Base-by-base conservation (phyloP, 2,888 invertebrate species). In the Hyposoter dolosus region DNA sequence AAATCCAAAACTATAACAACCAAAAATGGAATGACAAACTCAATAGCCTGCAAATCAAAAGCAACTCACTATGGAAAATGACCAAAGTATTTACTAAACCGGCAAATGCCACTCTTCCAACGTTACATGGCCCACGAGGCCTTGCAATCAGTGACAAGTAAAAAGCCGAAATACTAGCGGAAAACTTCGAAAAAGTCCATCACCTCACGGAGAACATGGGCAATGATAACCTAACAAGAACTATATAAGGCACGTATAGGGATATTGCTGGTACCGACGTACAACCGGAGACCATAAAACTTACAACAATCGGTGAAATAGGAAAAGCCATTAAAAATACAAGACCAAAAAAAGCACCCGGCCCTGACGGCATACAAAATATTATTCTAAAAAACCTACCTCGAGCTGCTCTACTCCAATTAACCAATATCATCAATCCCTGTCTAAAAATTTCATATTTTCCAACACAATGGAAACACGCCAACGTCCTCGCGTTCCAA, bases 101-200 rank as follows among this genome's bases (percentile, higher is more conserved):
- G 43, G 23, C 15, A 32, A 19, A 17, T 0, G 66, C 71, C 19
- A n/a, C n/a, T 4, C 82, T 87, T 0, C 86, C 85, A 10, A 74
- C 78, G 0, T 53, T 89, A 0, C 84, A 84, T 35, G 85, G 86
- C 4, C 63, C 78, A 1, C 40, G 65, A 6, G 87, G 82, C 0
- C 66, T 87, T 4, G 84, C 47, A 0, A 40, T 82, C 10, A 80
- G n/a, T 1, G 80, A 87, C n/a, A 53, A 83, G 60, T 32, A 83
- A 23, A 88, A 86, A 72, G 87, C 87, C 1, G 63, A 88, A 2
- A 74, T 60, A 0, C 74, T 88, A 28, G 84, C 87, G 0, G 80
- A 82, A 19, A 82, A 79, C 5, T 86, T 88, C 23, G 84, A 88
- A 66, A 79, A 32, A 12, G 84, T 87, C 1, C 87, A 88, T 32